These are phyloP conservation scores for Proisotoma minuta DNA, from an alignment of 2,888 invertebrate species.

Conservation along the genomic window DNA sequence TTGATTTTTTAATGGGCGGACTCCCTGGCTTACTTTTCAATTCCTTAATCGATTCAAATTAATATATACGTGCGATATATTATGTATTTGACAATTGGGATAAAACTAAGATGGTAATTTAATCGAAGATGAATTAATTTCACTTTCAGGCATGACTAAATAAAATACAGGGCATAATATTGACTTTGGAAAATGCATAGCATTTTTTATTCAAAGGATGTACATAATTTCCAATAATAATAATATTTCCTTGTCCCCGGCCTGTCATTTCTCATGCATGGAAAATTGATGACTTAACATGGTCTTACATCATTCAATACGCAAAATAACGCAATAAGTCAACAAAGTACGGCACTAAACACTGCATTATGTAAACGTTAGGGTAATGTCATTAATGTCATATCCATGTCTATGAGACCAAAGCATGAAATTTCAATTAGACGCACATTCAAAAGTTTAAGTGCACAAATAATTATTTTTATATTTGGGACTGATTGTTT, in stretches of 20 bases:
- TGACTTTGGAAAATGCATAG: neutral
- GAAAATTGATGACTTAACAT: constrained; percentile 1
- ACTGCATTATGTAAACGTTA: neutral
- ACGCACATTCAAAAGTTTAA: constrained; percentile 1
- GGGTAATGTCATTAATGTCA: no score
- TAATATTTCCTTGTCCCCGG: neutral
- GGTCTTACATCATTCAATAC: no score
- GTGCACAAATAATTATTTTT: neutral
- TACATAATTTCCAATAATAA: neutral
- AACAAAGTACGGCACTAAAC: neutral
- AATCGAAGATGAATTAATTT: neutral
- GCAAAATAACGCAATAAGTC: no score
- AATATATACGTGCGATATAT: neutral
- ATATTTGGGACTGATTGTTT: neutral
- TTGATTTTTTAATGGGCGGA: neutral
- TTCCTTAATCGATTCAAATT: neutral
- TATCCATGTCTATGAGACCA: no score
- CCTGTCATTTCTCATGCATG: no score
- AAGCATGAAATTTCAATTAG: constrained; percentile 1
- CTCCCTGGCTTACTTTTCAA: neutral
- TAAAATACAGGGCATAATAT: neutral
- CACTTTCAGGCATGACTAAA: neutral
- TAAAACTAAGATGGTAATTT: neutral
- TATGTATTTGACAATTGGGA: neutral
- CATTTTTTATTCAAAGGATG: neutral